Base-by-base conservation (phyloP, 1,140 invertebrate species). In the Aleiodes sp. region DNA sequence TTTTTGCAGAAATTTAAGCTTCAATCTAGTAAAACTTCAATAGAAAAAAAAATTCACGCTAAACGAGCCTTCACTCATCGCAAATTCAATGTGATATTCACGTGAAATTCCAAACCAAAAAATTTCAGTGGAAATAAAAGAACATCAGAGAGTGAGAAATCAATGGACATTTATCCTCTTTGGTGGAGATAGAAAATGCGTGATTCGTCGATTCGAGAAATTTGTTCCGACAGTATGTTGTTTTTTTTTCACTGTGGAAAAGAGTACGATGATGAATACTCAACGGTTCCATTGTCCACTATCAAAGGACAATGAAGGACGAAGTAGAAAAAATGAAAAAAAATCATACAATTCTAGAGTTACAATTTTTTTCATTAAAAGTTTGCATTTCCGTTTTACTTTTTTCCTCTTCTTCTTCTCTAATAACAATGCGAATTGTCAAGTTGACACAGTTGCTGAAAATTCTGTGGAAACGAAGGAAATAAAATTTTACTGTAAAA, bases 151-250 rank as follows among this genome's bases (percentile, higher is more conserved):
- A 52, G 26, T 52, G 46, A 21, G 2, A 21, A 26, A 52, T 52
- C 3, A 21, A 26, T 24, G 46, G 46, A 52, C 46, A 24, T 52
- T 52, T 21, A 52, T 52, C 2, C 21, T 9, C 2, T 21, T 21
- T 16, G 12, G 46, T 52, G 9, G 46, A 52, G 21, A 52, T 52
- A 52, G 26, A 52, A 35, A 52, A 52, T 10, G 19, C 46, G 46
- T 9, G 21, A 52, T 21, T 24, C 10, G 16, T 24, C 16, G 46
- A 24, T 26, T n/a, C n/a, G 46, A 16, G 21, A 52, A 52, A 52
- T 52, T 52, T 52, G 46, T 52, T 52, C 46, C 46, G 16, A 21
- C 21, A 52, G 46, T n/a, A n/a, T n/a, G n/a, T n/a, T n/a, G n/a
- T n/a, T n/a, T n/a, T n/a, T 52, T 52, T 52, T 24, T 2, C 21